Evolutionary conservation across 2,888 invertebrate genomes (phyloP).

Genomic region (Xestia c-nigrum): DNA sequence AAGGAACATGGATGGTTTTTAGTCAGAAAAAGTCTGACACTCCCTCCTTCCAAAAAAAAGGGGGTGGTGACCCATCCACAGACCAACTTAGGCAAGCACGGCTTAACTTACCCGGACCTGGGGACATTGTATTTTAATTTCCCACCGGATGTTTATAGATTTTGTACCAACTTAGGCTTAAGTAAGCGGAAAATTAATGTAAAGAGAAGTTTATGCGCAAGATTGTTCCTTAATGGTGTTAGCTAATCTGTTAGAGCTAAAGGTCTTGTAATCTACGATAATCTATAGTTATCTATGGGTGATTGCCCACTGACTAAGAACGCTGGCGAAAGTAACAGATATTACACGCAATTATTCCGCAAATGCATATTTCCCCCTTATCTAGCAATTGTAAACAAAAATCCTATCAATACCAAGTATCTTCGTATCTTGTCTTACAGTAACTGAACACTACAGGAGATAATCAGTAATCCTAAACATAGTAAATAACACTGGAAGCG

Average conservation of each 20-base stretch:
- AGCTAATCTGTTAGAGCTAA: constrained; percentile 24
- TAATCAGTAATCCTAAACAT: constrained; percentile 50
- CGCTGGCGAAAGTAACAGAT: constrained; percentile 25
- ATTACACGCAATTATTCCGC: constrained; percentile 40
- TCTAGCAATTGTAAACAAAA: constrained; percentile 32
- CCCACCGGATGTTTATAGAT: background rate
- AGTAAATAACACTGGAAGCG: constrained; percentile 31
- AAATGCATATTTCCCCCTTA: constrained; percentile 39
- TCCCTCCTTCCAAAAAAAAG: no score
- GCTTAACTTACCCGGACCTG: no score
- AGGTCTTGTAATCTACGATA: constrained; percentile 24
- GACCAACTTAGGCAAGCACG: no score
- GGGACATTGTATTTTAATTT: background rate
- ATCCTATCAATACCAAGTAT: constrained; percentile 27
- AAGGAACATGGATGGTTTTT: no score
- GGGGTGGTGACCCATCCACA: no score
- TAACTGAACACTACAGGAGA: constrained; percentile 42
- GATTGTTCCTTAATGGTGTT: constrained; percentile 9
- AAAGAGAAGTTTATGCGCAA: constrained; percentile 4
- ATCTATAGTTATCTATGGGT: constrained; percentile 18
- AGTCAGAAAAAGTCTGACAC: no score
- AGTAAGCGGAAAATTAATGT: constrained; percentile 2
- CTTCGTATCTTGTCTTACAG: constrained; percentile 24
- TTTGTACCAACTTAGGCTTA: background rate
- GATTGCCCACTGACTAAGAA: constrained; percentile 13